Conservation (phyloP, 30 jellyfish, hydroid and myxozoan species). For the Hydractinia echinata region DNA sequence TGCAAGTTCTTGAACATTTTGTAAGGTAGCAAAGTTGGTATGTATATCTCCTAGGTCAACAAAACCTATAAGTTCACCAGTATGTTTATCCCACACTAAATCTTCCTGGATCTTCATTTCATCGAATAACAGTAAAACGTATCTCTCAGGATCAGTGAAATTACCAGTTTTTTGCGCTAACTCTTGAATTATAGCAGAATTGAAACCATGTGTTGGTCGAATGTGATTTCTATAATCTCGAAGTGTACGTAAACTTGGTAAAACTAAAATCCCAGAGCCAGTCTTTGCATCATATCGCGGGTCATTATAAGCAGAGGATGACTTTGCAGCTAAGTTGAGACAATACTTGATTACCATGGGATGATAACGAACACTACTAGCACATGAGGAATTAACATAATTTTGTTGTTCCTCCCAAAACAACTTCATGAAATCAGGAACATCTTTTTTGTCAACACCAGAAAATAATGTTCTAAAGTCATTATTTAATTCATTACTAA, state of each 20-base stretch:
- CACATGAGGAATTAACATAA: too few relatives aligned
- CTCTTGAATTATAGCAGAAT: constrained; percentile 28
- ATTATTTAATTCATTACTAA: too few relatives aligned
- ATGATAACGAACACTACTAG: too few relatives aligned
- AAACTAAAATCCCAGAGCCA: constrained; percentile 31
- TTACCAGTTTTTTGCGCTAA: constrained; percentile 19
- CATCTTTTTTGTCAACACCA: too few relatives aligned
- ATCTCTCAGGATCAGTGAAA: constrained; percentile 37
- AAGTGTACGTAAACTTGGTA: constrained; percentile 24
- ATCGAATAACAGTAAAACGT: too few relatives aligned
- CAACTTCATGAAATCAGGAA: too few relatives aligned
- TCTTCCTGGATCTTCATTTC: constrained; percentile 50
- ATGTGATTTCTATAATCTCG: constrained; percentile 14
- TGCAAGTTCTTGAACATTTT: constrained; percentile 36
- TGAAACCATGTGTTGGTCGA: constrained; percentile 38
- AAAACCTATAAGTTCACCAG: constrained; percentile 54
- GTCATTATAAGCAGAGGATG: too few relatives aligned
- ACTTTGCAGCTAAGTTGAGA: too few relatives aligned
- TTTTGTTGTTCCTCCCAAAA: too few relatives aligned
- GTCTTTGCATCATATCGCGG: constrained; percentile 39
- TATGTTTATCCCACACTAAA: constrained; percentile 49
- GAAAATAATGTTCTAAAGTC: too few relatives aligned
- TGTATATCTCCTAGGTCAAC: constrained; percentile 55
- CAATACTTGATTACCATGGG: constrained; percentile 6
- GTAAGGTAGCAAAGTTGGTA: constrained; percentile 26